A percentile compares a stretch with the other conserved stretches of the same genome.
phyloP scores from a whole-genome alignment of 2,113 vertebrate genomes.

The Chascanopsetta lugubris region DNA sequence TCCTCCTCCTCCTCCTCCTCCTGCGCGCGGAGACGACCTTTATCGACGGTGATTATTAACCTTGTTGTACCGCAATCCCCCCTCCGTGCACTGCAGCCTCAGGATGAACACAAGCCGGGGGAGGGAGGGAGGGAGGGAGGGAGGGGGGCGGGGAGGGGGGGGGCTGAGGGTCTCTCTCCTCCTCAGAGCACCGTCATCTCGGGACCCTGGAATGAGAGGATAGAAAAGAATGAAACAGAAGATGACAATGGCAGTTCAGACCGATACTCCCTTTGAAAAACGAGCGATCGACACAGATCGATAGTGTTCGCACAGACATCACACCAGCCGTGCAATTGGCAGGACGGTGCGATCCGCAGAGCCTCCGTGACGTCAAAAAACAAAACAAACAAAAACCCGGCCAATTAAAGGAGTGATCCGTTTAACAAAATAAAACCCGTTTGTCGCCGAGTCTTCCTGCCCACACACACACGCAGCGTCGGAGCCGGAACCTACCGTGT shows the following conservation, averaged over 20 bases:
- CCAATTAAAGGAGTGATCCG: no score
- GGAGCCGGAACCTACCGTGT: constrained; percentile 46
- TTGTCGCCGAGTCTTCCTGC: constrained; percentile 2
- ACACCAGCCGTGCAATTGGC: constrained; percentile 53
- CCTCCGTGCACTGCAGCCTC: constrained; percentile 76
- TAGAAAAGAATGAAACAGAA: constrained; percentile 1
- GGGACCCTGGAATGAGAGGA: constrained; percentile 37
- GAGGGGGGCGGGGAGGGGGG: constrained; percentile 48
- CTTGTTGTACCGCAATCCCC: constrained; percentile 68
- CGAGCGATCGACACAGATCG: no score
- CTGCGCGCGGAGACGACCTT: constrained; percentile 52
- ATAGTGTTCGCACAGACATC: constrained; percentile 27
- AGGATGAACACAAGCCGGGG: constrained; percentile 61
- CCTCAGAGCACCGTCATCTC: constrained; percentile 74
- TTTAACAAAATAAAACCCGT: no score
- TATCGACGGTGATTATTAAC: constrained; percentile 51
- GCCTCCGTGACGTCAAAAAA: no score
- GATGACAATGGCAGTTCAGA: background rate
- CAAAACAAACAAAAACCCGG: no score
- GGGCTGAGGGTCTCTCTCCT: constrained; percentile 48
- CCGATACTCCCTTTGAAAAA: background rate
- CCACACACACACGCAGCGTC: constrained; percentile 8
- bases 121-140: constrained; percentile 59
- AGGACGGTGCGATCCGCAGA: constrained; percentile 38
- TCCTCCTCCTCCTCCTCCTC: no score